phyloP scores from a whole-genome alignment of 2,797 vertebrate species.

The Pampus argenteus region DNA sequence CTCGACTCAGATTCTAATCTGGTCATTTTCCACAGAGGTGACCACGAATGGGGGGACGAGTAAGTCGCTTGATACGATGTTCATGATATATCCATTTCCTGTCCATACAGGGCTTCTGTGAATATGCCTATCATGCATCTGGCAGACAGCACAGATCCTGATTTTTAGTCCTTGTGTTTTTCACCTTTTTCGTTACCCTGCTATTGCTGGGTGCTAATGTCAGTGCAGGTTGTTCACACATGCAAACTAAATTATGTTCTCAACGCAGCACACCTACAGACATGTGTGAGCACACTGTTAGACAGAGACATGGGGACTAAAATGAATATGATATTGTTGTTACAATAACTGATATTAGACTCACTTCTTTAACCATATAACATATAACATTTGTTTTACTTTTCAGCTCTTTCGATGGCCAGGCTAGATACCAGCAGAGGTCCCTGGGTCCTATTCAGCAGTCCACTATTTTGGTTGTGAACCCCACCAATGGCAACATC shows the following conservation, averaged over 20 bases:
- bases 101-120: neutral
- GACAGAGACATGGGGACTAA: neutral
- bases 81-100: neutral
- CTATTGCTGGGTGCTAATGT: too few species aligned
- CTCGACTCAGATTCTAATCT: conserved; percentile 91
- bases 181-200: too few species aligned
- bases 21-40: conserved; percentile 96
- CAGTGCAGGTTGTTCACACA: too few species aligned
- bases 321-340: neutral
- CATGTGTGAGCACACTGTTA: too few species aligned
- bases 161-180: neutral
- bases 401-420: conserved; percentile 91
- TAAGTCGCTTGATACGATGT: conserved; percentile 76
- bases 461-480: conserved; percentile 91
- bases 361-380: too few species aligned
- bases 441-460: conserved; percentile 93
- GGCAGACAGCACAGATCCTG: neutral
- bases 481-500: conserved; percentile 86
- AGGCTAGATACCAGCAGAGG: conserved; percentile 90
- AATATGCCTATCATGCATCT: neutral
- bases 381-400: neutral
- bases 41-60: conserved; percentile 92
- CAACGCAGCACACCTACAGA: too few species aligned
- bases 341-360: neutral
- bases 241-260: too few species aligned